Evolutionary conservation across 2,888 invertebrate genomes (phyloP).

Genomic region (Atethmia centrago): DNA sequence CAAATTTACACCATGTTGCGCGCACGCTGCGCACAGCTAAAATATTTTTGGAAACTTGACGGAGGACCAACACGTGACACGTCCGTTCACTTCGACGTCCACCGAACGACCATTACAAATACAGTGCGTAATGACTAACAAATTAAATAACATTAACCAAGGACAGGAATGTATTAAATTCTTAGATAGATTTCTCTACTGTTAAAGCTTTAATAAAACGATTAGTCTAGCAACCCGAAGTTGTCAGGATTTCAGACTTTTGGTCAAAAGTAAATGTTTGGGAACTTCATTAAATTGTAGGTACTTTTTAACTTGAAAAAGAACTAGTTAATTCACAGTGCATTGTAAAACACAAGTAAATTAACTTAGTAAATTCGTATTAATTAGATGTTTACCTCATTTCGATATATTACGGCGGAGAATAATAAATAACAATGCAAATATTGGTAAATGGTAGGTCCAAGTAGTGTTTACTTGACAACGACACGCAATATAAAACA

Average conservation of each 20-base stretch:
- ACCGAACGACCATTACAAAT: too few species aligned
- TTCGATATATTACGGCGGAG: not conserved
- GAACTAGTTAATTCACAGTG: not conserved
- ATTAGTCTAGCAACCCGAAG: too few species aligned
- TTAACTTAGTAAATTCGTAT: not conserved
- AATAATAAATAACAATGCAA: not conserved
- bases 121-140: constrained; percentile 6
- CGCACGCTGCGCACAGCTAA: too few species aligned
- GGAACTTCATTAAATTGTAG: not conserved
- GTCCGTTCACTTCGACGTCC: too few species aligned
- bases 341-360: not conserved
- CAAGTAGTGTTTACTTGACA: not conserved
- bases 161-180: constrained; percentile 8
- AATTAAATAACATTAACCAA: constrained; percentile 22
- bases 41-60: too few species aligned
- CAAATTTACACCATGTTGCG: too few species aligned
- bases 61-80: too few species aligned
- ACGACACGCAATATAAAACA: not conserved
- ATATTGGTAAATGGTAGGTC: not conserved
- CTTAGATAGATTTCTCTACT: not conserved
- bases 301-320: not conserved
- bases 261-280: not conserved
- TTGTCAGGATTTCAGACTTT: too few species aligned
- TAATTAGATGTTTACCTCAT: too few species aligned
- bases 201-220: not conserved